Evolutionary conservation across 2,797 vertebrate species (phyloP), one percentile per base, ranked within the genome.

Genomic region (Eulemur coronatus): DNA sequence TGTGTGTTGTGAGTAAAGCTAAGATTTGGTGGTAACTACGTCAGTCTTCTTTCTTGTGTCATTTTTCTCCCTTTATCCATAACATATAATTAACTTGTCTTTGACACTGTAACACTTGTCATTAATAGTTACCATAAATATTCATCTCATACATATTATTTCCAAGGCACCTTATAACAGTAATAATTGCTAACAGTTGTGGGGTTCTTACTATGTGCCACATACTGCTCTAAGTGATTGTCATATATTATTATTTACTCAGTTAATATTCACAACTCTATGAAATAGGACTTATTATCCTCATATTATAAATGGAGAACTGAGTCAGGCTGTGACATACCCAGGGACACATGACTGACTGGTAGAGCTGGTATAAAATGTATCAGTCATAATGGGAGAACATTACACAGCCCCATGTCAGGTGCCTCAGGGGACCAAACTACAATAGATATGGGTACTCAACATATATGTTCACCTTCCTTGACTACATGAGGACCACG

Each of bases 61-160:
- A 87, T 41, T 93, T 78, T 93, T 75, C 41, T 70, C 46, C 70
- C 95, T 84, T 89, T 46, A 92, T 59, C 55, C 20, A 90, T 38
- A 85, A 67, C 43, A 79, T 72, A 79, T 46, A 97, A 89, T 93
- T 81, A 89, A 63, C 2, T 26, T 88, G 80, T 80, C 43, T 50
- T 30, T 87, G 33, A 79, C 24, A 70, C 50, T 91, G 11, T 61
- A 94, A 95, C 92, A 79, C 22, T 79, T 93, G 14, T 59, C 65
- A 95, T 73, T 85, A 95, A 91, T 82, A 91, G 10, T 90, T 85
- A 86, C 17, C 63, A 95, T 70, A 86, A 95, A 81, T 67, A 86
- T 57, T 82, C 28, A 81, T 20, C 17, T 95, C 33, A 81, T 61
- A 81, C 9, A 76, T 92, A 69, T 73, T 63, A 94, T 43, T 92